Base-by-base conservation (phyloP, 2,888 invertebrate species). In the Campoletis raptor region DNA sequence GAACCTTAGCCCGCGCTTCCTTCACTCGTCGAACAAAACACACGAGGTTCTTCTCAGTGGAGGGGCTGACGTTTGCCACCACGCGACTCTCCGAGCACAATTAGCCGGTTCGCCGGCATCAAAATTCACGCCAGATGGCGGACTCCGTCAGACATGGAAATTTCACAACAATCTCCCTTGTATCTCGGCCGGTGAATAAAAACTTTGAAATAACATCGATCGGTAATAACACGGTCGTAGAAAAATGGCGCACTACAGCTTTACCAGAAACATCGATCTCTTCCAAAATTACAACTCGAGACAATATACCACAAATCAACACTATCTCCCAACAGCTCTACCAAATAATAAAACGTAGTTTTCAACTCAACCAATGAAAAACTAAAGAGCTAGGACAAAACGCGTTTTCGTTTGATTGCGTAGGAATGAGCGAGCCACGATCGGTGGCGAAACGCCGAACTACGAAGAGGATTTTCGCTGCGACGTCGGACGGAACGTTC, bases 401-500 rank as follows among this genome's bases (percentile, higher is more conserved):
- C 18, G 15, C 45, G 76, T 10, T 15, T 15, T 12, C 7, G 42
- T 42, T 7, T 5, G 24, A 37, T 30, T 37, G n/a, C 9, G 12
- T 18, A n/a, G n/a, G n/a, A 52, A n/a, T n/a, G 6, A 21, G 24
- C 30, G 57, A 30, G 61, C 61, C 7, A 61, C 61, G 61, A 24
- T 61, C 30, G 30, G 61, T 30, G 61, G 61, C 61, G 15, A 61
- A 30, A 61, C 61, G 45, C 48, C n/a, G 30, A 69, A 66, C 74
- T 15, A 36, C 15, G 45, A 54, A 21, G 64, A 48, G 69, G 48
- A 48, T 30, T 15, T 21, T 37, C 37, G 42, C 57, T 15, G 48
- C 91, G 92, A 92, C 93, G 92, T 92, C 92, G 92, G 88, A 76
- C 78, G 96, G 95, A 92, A 87, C 89, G 93, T 94, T 95, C 95